Conservation (phyloP, 1,140 invertebrate species). For the Caenorhabditis tropicalis region DNA sequence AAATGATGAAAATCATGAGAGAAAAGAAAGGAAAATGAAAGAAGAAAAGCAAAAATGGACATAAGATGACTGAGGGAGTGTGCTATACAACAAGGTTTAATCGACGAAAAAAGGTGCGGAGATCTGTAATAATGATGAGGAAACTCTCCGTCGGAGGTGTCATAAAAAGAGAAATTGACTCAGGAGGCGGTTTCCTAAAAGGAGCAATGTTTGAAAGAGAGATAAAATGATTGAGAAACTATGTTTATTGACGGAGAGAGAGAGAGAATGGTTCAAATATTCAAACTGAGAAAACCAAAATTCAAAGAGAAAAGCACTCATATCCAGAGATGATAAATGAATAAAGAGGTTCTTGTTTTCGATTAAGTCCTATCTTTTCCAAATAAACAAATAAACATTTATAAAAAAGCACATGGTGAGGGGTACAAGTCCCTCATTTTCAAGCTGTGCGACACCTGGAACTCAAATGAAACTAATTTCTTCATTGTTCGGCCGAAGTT, state of each 20-base stretch:
- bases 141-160: neutral
- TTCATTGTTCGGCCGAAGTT: too few species aligned
- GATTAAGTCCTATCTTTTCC: too few species aligned
- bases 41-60: neutral
- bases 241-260: neutral
- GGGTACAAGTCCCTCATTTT: too few species aligned
- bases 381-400: too few species aligned
- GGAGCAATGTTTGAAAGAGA: neutral
- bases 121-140: slow-evolving; percentile 5
- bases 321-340: neutral
- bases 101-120: neutral
- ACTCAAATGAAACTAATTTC: too few species aligned
- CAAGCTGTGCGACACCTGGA: too few species aligned
- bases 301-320: too few species aligned
- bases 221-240: neutral
- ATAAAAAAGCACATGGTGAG: too few species aligned
- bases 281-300: too few species aligned
- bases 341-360: too few species aligned
- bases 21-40: neutral
- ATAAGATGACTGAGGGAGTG: neutral
- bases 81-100: neutral
- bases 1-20: neutral
- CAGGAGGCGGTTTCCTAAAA: neutral
- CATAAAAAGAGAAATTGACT: slow-evolving; percentile 31
- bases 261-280: too few species aligned